Base-by-base conservation (phyloP, 1,140 invertebrate species). In the Hycleus cichorii region DNA sequence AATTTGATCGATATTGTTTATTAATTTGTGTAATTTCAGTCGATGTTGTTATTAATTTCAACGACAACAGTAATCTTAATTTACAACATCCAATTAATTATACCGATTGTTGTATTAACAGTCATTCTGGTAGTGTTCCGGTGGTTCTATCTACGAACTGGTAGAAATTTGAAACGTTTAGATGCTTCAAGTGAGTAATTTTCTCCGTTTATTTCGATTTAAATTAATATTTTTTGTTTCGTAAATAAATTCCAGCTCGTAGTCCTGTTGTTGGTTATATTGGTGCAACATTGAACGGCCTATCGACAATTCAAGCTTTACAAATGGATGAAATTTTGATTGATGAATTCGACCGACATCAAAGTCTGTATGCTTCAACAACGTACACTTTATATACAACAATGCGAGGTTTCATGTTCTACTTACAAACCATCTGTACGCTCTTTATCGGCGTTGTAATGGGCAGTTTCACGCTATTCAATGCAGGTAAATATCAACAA, bases 231-330 rank as follows among this genome's bases (percentile, higher is more conserved):
- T 11, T 12, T 47, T 47, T 25, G 24, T 0, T 94, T 92, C 77
- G 75, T 79, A 2, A 80, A 82, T 32, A 18, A 18, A 7, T 32
- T 32, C 4, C 32, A 32, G 32, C 32, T 32, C 32, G 32, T 57
- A 84, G 81, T 56, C 90, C 90, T 0, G 78, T 93, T 24, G 90
- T 89, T 70, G 86, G 87, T 2, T 87, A 91, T 64, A 76, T 91
- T 25, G 63, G 63, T 51, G 58, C 64, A 7, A 58, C 65, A 3
- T 50, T 67, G 11, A 55, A 64, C 45, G 67, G 67, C 8, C 63
- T 78, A 74, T 49, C 75, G 79, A 61, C 76, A 0, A 92, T 97
- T 49, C 78, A 93, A 54, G 90, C 92, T 0, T 92, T 89, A 64
- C 78, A 80, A 26, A 85, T 86, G 0, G 82, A 93, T 71, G 78